A percentile compares a stretch with the other conserved stretches of the same genome.
Evolutionary conservation across 1,140 invertebrate species (phyloP).

Genomic region (Schlechtendalia chinensis): DNA sequence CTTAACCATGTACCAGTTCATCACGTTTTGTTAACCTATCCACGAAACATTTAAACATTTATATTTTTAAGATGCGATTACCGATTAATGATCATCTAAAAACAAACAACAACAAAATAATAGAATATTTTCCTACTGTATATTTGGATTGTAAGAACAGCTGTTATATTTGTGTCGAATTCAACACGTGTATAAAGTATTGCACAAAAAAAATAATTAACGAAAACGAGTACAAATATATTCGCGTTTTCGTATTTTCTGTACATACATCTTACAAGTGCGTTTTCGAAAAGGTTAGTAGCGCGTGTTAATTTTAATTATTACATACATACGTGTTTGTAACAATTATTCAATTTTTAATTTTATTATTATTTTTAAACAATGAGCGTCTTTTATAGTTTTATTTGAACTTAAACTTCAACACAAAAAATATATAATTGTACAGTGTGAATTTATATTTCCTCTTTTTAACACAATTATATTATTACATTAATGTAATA

Average conservation of each 20-base stretch:
- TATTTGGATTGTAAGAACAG: too few relatives aligned
- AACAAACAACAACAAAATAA: too few relatives aligned
- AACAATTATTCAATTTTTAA: not conserved
- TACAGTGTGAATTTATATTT: not conserved
- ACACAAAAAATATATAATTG: not conserved
- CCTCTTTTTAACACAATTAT: not conserved
- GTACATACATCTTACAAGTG: not conserved
- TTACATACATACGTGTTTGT: not conserved
- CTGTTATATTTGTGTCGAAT: too few relatives aligned
- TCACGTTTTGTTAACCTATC: too few relatives aligned
- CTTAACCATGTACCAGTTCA: too few relatives aligned
- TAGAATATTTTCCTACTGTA: too few relatives aligned
- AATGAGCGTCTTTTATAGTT: not conserved
- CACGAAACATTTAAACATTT: too few relatives aligned
- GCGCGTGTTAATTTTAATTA: conserved; percentile 24
- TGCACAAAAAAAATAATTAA: not conserved
- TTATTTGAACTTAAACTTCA: not conserved
- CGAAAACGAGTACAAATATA: not conserved
- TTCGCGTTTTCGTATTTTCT: not conserved
- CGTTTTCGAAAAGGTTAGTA: conserved; percentile 14
- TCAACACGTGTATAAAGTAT: too few relatives aligned
- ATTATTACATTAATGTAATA: too few relatives aligned
- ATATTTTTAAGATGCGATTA: too few relatives aligned
- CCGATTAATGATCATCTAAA: too few relatives aligned
- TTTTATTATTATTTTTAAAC: not conserved